Evolutionary conservation across 2,113 vertebrate species (phyloP).

Genomic region (Mastomys coucha): DNA sequence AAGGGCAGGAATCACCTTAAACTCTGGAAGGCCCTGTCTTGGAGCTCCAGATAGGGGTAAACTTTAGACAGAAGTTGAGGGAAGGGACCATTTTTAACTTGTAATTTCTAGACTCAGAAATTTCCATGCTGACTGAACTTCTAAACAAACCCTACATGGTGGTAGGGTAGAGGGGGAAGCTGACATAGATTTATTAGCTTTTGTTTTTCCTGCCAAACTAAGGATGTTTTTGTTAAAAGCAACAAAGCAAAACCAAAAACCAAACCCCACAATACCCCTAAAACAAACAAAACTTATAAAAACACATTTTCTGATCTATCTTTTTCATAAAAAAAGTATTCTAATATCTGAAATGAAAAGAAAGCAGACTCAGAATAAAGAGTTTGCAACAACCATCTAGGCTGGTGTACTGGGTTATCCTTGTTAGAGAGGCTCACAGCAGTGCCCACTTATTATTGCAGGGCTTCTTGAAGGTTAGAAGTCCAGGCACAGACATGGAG

Average conservation of each 20-base stretch:
- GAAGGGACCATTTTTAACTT: background rate
- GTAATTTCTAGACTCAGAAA: background rate
- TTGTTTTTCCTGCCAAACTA: background rate
- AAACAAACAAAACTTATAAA: too few species aligned
- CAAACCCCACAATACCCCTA: background rate
- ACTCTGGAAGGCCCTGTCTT: background rate
- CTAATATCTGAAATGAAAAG: background rate
- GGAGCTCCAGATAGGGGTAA: background rate
- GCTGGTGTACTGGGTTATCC: too few species aligned
- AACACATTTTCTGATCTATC: background rate
- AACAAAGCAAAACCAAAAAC: background rate
- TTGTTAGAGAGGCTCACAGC: background rate
- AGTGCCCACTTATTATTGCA: rapidly evolving
- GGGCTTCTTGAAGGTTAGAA: background rate
- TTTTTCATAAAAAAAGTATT: background rate
- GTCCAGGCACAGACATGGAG: background rate
- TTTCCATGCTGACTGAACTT: background rate
- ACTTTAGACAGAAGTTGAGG: background rate
- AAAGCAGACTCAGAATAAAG: background rate
- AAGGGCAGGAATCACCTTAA: background rate
- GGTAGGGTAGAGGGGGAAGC: background rate
- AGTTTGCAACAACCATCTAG: rapidly evolving
- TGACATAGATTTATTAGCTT: background rate
- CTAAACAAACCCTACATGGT: background rate
- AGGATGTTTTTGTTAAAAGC: background rate